These are phyloP conservation scores for Caenorhabditis elegans DNA, from an alignment of 1,140 invertebrate genomes.

Conservation along the genomic window DNA sequence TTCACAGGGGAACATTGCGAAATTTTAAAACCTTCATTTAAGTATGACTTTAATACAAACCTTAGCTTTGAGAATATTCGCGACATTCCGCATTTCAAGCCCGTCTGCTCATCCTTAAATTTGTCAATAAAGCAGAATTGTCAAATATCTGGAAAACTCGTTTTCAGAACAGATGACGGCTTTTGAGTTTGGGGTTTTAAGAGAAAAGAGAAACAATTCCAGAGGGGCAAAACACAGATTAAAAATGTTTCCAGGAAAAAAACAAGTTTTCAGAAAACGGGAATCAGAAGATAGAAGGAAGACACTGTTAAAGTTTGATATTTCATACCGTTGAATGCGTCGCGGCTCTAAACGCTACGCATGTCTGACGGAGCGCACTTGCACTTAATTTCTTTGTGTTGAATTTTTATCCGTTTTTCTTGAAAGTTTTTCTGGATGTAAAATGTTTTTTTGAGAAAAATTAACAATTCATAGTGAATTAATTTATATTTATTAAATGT, in stretches of 20 bases:
- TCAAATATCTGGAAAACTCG: slow-evolving; percentile 14
- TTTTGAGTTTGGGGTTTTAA: background rate
- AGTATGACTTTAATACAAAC: background rate
- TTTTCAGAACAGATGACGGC: background rate
- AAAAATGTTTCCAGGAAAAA: background rate
- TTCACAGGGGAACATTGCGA: background rate
- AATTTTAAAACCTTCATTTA: background rate
- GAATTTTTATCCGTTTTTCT: too few relatives aligned
- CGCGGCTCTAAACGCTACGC: slow-evolving; percentile 6
- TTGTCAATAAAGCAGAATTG: background rate
- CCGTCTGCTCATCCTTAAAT: background rate
- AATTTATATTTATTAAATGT: too few relatives aligned
- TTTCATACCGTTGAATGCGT: slow-evolving; percentile 6
- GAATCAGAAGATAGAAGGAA: background rate
- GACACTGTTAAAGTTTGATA: background rate
- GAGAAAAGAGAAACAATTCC: background rate
- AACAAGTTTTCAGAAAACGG: background rate
- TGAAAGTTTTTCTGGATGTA: too few relatives aligned
- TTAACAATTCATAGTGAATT: too few relatives aligned
- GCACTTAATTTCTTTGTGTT: background rate
- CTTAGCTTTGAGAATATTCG: background rate
- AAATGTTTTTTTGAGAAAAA: too few relatives aligned
- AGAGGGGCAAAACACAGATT: too few relatives aligned
- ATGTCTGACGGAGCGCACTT: background rate
- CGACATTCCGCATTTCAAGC: slow-evolving; percentile 45